Conservation (phyloP, 2,797 vertebrate species). For the Menidia menidia region DNA sequence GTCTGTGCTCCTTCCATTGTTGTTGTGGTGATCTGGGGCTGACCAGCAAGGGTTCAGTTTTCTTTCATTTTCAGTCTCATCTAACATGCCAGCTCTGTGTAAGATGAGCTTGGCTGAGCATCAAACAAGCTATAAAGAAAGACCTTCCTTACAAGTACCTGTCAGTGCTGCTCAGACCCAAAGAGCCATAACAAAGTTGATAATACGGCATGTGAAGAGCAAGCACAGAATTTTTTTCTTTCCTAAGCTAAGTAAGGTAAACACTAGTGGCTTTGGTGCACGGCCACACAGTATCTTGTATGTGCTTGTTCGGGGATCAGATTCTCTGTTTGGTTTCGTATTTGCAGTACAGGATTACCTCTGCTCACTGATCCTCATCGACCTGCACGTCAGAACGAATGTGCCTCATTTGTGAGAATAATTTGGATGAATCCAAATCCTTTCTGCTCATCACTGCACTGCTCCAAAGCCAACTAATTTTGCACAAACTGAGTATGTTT, state of each 20-base stretch:
- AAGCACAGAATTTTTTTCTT: slow-evolving; percentile 18
- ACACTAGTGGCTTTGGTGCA: slow-evolving; percentile 15
- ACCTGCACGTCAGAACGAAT: slow-evolving; percentile 1
- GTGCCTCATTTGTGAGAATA: not conserved
- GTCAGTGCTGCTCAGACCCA: slow-evolving; percentile 27
- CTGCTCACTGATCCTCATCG: too few relatives aligned
- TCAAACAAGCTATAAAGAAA: slow-evolving; percentile 41
- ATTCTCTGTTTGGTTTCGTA: slow-evolving; percentile 41
- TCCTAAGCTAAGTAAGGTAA: slow-evolving; percentile 14
- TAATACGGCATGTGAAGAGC: slow-evolving; percentile 35
- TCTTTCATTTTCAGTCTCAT: slow-evolving; percentile 47
- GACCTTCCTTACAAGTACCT: slow-evolving; percentile 24
- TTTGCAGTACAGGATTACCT: slow-evolving; percentile 4
- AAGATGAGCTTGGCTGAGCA: slow-evolving; percentile 19
- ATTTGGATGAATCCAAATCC: slow-evolving; percentile 24
- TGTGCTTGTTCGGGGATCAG: slow-evolving; percentile 34
- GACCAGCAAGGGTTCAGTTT: slow-evolving; percentile 26
- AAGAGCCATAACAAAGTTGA: slow-evolving; percentile 43
- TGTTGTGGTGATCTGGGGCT: slow-evolving; percentile 33
- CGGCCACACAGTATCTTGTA: slow-evolving; percentile 17
- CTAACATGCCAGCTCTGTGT: slow-evolving; percentile 24
- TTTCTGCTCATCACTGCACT: not conserved
- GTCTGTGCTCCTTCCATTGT: slow-evolving; percentile 5
- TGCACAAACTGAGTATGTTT: not conserved
- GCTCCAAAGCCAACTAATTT: not conserved